These are phyloP conservation scores for Myotis vivesi DNA, from an alignment of 2,797 vertebrate species.

Conservation along the genomic window DNA sequence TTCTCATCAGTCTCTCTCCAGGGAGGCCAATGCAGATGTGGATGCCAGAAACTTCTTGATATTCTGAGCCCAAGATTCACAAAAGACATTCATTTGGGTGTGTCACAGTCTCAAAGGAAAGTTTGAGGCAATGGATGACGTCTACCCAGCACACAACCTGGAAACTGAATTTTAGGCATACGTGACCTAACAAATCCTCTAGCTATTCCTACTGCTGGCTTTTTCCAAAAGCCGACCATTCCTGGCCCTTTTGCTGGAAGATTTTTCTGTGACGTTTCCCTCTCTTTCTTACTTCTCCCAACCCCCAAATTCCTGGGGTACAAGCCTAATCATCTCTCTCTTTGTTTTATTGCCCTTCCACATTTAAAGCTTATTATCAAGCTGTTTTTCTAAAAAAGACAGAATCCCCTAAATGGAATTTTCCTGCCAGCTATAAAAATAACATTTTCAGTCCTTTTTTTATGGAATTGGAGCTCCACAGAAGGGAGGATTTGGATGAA, in stretches of 20 bases:
- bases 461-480: neutral
- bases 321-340: neutral
- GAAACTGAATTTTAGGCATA: neutral
- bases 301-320: neutral
- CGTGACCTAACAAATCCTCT: neutral
- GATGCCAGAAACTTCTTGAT: neutral
- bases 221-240: neutral
- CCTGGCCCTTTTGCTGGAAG: neutral
- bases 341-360: neutral
- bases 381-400: neutral
- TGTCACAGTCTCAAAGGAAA: neutral
- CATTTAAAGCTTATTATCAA: neutral
- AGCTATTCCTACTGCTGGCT: neutral
- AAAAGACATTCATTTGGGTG: neutral
- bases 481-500: neutral
- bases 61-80: neutral
- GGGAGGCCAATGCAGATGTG: neutral
- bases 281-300: neutral
- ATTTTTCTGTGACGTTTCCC: neutral
- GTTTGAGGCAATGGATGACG: neutral
- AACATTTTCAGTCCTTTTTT: neutral
- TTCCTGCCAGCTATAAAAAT: conserved; percentile 38
- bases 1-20: neutral
- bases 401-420: neutral
- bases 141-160: neutral